A percentile compares a stretch with the other conserved stretches of the same genome.
phyloP scores from a whole-genome alignment of 2,113 vertebrate genomes.

The Alligator sinensis region DNA sequence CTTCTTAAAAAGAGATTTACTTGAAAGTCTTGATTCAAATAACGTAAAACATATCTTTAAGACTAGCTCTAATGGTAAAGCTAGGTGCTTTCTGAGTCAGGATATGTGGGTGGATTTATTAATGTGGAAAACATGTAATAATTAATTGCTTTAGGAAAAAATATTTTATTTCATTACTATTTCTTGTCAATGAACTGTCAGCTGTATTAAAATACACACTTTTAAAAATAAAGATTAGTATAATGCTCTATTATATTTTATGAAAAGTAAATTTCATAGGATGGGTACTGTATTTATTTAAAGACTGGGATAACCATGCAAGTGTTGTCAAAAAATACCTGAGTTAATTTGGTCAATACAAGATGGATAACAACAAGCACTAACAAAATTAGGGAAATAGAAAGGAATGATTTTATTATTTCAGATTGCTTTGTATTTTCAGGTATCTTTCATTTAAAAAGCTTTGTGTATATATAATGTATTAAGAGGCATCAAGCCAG shows the following conservation, averaged over 20 bases:
- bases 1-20: not conserved
- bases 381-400: not conserved
- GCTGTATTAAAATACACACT: not conserved
- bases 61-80: not conserved
- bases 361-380: not conserved
- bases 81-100: not conserved
- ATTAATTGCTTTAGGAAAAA: not conserved
- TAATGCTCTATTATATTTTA: not conserved
- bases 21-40: not conserved
- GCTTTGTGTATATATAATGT: not conserved
- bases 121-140: not conserved
- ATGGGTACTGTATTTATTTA: too few relatives aligned
- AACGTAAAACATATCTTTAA: not conserved
- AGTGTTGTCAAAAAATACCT: not conserved
- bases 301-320: too few relatives aligned
- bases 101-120: not conserved
- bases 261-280: accelerated
- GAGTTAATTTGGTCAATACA: not conserved
- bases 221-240: not conserved
- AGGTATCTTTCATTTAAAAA: not conserved
- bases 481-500: not conserved
- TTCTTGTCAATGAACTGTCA: not conserved
- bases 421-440: not conserved
- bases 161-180: not conserved
- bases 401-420: not conserved